Base-by-base conservation (phyloP, 2,797 vertebrate species). In the Borostomias antarcticus region DNA sequence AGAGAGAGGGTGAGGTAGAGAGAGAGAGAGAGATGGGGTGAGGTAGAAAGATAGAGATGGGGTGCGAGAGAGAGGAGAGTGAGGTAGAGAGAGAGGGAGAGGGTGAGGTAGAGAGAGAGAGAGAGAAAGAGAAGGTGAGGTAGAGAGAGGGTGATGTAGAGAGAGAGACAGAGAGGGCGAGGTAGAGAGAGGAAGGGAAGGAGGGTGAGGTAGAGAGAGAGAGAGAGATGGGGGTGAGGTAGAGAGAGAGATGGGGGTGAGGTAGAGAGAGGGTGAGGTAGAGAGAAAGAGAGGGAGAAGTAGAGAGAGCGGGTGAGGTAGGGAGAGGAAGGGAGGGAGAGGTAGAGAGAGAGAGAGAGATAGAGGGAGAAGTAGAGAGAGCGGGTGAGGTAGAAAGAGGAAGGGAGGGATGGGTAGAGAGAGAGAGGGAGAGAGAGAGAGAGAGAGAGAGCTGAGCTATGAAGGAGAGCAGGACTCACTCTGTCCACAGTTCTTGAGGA, bases 401-500 rank as follows among this genome's bases (percentile, higher is more conserved):
- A 8, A 26, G 40, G 37, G 3, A 26, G 37, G 19, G 29, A 6
- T 11, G 60, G 23, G 25, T 15, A 4, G 2, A 45, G 10, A 58
- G 28, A 26, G 10, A 19, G 50, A 11, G 52, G 9, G 29, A 26
- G 35, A 15, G 48, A 37, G 11, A 17, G 43, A 50, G 25, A 53
- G 30, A 17, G 19, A 5, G 5, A n/a, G 28, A 10, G 28, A 50
- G 7, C 69, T 2, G 21, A 28, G 47, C 35, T 17, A 21, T n/a
- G n/a, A n/a, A 23, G 13, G n/a, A n/a, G n/a, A n/a, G n/a, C n/a
- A 25, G n/a, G 1, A 91, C 96, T 95, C 82, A 99, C 97, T 98
- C 83, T 99, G 97, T 4, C 97, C 97, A 75, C 97, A 99, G 93
- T 93, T 98, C 88, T 96, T 97, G 35, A 99, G 89, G 88, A 99